Base-by-base conservation (phyloP, 2,113 vertebrate genomes). In the Casuarius casuarius region DNA sequence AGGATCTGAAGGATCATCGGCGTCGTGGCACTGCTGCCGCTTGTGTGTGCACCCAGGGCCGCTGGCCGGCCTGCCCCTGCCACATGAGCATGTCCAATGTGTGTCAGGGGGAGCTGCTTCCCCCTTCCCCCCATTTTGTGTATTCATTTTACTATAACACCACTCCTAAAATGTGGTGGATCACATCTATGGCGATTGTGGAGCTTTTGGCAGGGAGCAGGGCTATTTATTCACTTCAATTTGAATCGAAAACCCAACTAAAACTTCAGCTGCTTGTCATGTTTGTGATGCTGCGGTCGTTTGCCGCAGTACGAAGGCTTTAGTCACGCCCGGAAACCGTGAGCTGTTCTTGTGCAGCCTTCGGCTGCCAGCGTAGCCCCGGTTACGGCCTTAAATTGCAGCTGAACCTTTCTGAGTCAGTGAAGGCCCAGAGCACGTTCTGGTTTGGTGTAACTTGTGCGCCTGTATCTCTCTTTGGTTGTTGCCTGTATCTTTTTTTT, bases 151-250 rank as follows among this genome's bases (percentile, higher is more conserved):
- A 31, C 49, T 4, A 0, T 29, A 48, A 23, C 23, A 7, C 48
- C 51, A 12, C 0, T 0, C 56, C 26, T 12, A 3, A 46, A 81
- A 9, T 21, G 49, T 19, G 5, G 14, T 21, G 51, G 19, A 6
- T 80, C 25, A 10, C 0, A 1, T 26, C 46, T 0, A 0, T 3
- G 29, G 22, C 21, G 9, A 5, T 5, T 2, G 21, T 0, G 1
- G 42, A n/a, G 70, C 21, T 59, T 0, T 0, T 48, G 76, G 3
- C 1, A 2, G 23, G 23, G 23, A 59, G 28, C 3, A 8, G 44
- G 10, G 49, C 28, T 40, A 16, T n/a, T 44, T 10, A 20, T 8
- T 59, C 58, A 18, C 2, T 7, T 40, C 16, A 0, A 0, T 70
- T 61, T 16, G 12, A 42, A 16, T 19, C 38, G 44, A 2, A 22